These are phyloP conservation scores for Rhopilema esculentum DNA, from an alignment of 30 jellyfish, hydroid and myxozoan genomes.

Conservation along the genomic window DNA sequence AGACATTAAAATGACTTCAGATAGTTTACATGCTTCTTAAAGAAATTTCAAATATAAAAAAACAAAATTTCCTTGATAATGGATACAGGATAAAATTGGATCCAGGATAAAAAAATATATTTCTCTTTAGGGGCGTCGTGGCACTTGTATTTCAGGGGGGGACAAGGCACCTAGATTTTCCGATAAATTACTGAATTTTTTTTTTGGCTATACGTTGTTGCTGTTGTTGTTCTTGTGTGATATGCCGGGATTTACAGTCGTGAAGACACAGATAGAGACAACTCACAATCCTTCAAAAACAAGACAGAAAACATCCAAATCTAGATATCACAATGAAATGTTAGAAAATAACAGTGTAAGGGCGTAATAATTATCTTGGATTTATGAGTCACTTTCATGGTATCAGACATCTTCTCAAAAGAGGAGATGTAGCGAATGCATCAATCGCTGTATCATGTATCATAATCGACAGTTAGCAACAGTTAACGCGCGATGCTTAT, in stretches of 20 bases:
- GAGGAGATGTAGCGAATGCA: constrained; percentile 62
- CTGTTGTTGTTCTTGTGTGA: not conserved
- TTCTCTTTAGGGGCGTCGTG: too few species aligned
- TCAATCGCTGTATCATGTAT: constrained; percentile 51
- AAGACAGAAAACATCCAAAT: not conserved
- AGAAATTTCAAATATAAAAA: constrained; percentile 3
- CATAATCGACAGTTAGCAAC: constrained; percentile 44
- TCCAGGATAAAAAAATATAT: too few species aligned
- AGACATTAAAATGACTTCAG: not conserved
- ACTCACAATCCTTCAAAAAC: not conserved
- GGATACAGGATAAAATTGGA: too few species aligned
- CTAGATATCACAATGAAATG: too few species aligned
- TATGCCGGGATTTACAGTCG: not conserved
- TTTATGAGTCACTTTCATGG: too few species aligned
- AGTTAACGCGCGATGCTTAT: constrained; percentile 49
- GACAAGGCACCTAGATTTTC: not conserved
- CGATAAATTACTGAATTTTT: too few species aligned
- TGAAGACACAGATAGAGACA: not conserved
- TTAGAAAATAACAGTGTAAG: too few species aligned
- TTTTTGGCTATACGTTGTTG: not conserved
- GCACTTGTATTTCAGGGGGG: too few species aligned
- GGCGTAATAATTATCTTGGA: too few species aligned
- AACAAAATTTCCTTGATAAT: too few species aligned
- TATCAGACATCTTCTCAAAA: too few species aligned
- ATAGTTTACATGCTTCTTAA: not conserved